phyloP scores from a whole-genome alignment of 2,797 vertebrate species.

The Fratercula arctica region DNA sequence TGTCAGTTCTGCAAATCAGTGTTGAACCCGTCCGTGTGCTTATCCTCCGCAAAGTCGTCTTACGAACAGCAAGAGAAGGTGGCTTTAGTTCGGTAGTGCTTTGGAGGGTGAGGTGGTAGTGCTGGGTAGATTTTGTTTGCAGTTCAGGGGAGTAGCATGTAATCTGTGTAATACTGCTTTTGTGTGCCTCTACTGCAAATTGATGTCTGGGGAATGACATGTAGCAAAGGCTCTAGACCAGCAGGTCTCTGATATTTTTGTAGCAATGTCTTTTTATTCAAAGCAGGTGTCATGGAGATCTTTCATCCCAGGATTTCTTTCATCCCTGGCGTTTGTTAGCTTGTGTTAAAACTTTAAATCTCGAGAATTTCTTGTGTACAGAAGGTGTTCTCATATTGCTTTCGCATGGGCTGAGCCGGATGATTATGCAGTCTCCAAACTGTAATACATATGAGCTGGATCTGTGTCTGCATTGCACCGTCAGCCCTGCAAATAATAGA shows the following conservation, averaged over 20 bases:
- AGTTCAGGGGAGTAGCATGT: conserved; percentile 14
- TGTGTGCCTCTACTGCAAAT: conserved; percentile 45
- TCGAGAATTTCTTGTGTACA: conserved; percentile 37
- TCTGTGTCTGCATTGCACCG: background rate
- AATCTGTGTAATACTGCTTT: conserved; percentile 47
- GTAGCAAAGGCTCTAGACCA: conserved; percentile 68
- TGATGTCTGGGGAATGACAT: conserved; percentile 62
- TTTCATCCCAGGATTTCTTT: conserved; percentile 71
- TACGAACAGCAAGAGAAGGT: background rate
- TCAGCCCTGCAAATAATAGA: background rate
- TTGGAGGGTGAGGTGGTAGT: background rate
- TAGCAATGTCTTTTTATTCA: conserved; percentile 69
- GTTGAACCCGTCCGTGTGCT: background rate
- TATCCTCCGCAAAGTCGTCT: background rate
- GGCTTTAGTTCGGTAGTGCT: background rate
- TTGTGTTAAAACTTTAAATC: conserved; percentile 68
- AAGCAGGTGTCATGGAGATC: conserved; percentile 66
- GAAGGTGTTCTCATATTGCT: conserved; percentile 32
- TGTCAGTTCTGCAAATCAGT: background rate
- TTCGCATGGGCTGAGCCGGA: background rate
- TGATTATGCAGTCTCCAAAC: conserved; percentile 21
- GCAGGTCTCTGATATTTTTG: conserved; percentile 67
- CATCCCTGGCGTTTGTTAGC: conserved; percentile 64
- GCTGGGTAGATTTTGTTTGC: conserved; percentile 35
- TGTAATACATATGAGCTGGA: background rate